phyloP scores from a whole-genome alignment of 2,113 vertebrate genomes.

The Forbesichthys papilliferus region DNA sequence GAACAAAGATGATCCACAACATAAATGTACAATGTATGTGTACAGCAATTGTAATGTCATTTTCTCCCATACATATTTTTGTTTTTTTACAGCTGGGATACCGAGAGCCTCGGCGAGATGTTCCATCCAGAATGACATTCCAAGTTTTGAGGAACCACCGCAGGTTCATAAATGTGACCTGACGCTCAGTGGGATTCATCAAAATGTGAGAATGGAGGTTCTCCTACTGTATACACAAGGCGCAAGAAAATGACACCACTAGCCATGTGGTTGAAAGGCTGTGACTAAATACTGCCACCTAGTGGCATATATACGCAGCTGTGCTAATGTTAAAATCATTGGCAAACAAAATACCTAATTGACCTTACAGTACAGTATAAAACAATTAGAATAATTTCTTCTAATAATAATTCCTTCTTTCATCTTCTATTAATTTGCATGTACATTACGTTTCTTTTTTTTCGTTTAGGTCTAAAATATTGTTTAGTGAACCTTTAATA shows the following conservation, averaged over 20 bases:
- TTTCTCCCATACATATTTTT: neutral
- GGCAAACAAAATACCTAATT: neutral
- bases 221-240: neutral
- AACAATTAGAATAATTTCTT: neutral
- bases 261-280: no score
- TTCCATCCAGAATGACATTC: accelerated
- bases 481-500: neutral
- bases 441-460: neutral
- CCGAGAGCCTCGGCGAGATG: conserved; percentile 34
- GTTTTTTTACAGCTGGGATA: conserved; percentile 22
- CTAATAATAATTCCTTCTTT: no score
- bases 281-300: no score
- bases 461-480: neutral
- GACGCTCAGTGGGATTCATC: conserved; percentile 36
- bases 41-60: neutral
- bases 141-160: neutral
- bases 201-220: conserved; percentile 36
- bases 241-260: no score
- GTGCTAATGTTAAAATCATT: neutral
- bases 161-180: conserved; percentile 13
- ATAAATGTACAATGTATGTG: neutral
- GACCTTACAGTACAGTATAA: no score
- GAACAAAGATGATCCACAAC: neutral
- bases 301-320: no score
- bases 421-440: neutral